Conservation (phyloP, 2,797 vertebrate species). For the Hoplostethus mediterraneus region DNA sequence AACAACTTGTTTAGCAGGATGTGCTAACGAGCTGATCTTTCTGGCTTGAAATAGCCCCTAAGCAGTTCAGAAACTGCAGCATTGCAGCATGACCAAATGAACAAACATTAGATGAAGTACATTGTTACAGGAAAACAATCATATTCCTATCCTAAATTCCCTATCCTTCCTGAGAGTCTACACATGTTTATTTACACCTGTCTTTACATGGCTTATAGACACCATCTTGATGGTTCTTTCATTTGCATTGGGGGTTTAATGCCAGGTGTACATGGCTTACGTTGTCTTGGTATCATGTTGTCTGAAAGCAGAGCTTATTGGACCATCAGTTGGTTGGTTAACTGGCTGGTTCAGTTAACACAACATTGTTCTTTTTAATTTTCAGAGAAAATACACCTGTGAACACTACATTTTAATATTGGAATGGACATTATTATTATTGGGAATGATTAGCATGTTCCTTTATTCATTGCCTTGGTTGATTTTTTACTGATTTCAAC, state of each 20-base stretch:
- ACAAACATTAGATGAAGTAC: neutral
- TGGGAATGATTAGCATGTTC: conserved; percentile 70
- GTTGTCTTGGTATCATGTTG: conserved; percentile 16
- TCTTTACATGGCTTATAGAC: neutral
- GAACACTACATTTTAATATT: neutral
- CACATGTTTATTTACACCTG: neutral
- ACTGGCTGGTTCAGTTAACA: conserved; percentile 86
- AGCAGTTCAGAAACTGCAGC: too few species aligned
- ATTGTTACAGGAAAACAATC: neutral
- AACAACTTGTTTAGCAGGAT: too few species aligned
- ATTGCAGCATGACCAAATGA: too few species aligned
- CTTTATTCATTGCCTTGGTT: conserved; percentile 49
- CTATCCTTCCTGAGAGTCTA: neutral
- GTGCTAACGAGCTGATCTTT: too few species aligned
- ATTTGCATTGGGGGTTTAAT: conserved; percentile 1
- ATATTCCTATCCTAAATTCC: too few species aligned
- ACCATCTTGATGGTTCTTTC: neutral
- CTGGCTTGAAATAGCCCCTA: too few species aligned
- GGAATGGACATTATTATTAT: conserved; percentile 5
- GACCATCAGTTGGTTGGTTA: conserved; percentile 66
- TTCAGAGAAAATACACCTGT: conserved; percentile 9
- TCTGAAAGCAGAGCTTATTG: conserved; percentile 10
- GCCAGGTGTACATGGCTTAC: neutral
- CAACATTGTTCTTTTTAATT: conserved; percentile 9
- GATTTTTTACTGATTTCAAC: conserved; percentile 59